Evolutionary conservation across 37 sponge, comb jelly and placozoan species (phyloP), one percentile per base, ranked within the genome.

Genomic region (Diacarnus erythraeanus): DNA sequence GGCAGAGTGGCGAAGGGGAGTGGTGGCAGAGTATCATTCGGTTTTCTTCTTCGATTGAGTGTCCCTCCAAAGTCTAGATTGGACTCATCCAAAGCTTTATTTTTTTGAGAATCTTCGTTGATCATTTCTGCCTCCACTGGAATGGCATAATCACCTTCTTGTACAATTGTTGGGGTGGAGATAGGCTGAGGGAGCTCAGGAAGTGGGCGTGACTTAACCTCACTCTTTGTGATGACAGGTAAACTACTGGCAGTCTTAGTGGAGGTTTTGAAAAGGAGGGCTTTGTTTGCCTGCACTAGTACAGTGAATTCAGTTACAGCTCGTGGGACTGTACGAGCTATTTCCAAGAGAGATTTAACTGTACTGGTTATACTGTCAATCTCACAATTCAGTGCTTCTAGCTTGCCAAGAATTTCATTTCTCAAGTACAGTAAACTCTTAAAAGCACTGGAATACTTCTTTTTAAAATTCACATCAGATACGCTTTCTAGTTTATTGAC

Each of bases 191-290:
- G 88, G 2, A 82, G 42, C 42, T 88, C 88, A 29, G 88, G 88
- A 0, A 88, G 66, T 12, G 88, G 88, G 3, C 88, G 71, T 20
- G 69, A 38, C 57, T 88, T 82, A 5, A 82, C 83, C 36, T 88
- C 88, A 9, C 31, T 77, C 73, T 88, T 88, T 4, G 88, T 88
- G 64, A 88, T 54, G 31, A 88, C 83, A 58, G 88, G 88, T 27
- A 88, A 73, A 38, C n/a, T 42, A 2, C 54, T 73, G 6, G 2
- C 47, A 8, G 60, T 27, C 1, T 57, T 79, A 17, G 27, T 38
- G 15, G 60, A 43, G 20, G 64, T 26, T 27, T 72, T 77, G 80
- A 89, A 89, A 25, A 89, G 80, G 20, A 89, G 25, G 9, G 80
- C 61, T 51, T 83, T 83, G 66, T 89, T 89, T 0, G 83, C 84